Evolutionary conservation across 2,113 vertebrate genomes (phyloP), one percentile per base, ranked within the genome.

Genomic region (Cyanocitta stelleri): DNA sequence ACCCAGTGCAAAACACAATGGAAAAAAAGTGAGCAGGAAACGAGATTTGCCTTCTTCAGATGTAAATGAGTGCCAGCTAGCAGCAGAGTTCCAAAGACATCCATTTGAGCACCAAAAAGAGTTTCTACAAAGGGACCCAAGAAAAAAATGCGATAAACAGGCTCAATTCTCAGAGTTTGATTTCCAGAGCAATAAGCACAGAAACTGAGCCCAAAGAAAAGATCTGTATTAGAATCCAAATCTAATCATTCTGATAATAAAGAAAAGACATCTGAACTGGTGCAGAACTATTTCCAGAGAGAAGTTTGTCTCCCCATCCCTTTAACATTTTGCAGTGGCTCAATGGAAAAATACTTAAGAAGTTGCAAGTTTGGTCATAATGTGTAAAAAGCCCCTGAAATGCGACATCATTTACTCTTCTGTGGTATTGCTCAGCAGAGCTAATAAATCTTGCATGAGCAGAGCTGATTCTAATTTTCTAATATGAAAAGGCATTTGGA

Each of bases 401-500:
- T 91, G 97, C 97, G 96, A 98, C 98, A 98, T 98, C 98, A 98
- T 98, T 98, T 98, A 98, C 97, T 98, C 98, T 97, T 97, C 76
- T 93, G 97, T 98, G 97, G 74, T 94, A 98, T 97, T 98, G 97
- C 96, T 98, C 97, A 97, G 97, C 97, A 98, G 97, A 98, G 97
- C 98, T 98, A 98, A 98, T 98, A 98, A 98, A 98, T 98, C 98
- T 98, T 98, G 98, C 97, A 98, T 98, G 98, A 98, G 97, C 97
- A 98, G 97, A 97, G 97, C 98, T 95, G 96, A 98, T 98, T 98
- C 98, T 98, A 98, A 98, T 98, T 98, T 98, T 98, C 98, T 98
- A 98, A 98, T 98, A 98, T 98, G 98, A 98, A 98, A 98, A 98
- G 97, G 98, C 97, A 98, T 98, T 98, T 98, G 98, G 98, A 98